phyloP scores from a whole-genome alignment of 30 jellyfish, hydroid and myxozoan species.

The Aurelia sp. region DNA sequence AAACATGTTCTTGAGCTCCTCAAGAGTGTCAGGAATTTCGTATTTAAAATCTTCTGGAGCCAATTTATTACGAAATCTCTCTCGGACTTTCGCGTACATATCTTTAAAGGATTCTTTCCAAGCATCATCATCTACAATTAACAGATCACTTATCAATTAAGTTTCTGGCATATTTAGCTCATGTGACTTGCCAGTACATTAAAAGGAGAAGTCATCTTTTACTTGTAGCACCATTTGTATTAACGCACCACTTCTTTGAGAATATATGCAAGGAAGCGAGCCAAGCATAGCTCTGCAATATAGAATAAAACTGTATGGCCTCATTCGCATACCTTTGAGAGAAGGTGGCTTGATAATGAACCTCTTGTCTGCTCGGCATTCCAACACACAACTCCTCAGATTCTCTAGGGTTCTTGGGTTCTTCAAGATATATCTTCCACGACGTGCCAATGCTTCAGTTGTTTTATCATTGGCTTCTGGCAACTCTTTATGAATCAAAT shows the following conservation, averaged over 20 bases:
- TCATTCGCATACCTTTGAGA: conserved; percentile 6
- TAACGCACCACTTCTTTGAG: too few relatives aligned
- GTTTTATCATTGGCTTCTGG: conserved; percentile 88
- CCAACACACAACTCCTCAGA: conserved; percentile 57
- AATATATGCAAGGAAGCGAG: too few relatives aligned
- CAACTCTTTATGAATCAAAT: conserved; percentile 61
- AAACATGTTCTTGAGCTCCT: conserved; percentile 15
- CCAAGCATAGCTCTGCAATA: too few relatives aligned
- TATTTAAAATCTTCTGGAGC: conserved; percentile 9
- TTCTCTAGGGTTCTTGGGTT: conserved; percentile 33
- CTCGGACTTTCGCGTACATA: conserved; percentile 12
- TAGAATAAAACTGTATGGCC: too few relatives aligned
- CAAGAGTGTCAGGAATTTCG: conserved; percentile 53
- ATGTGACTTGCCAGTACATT: too few relatives aligned
- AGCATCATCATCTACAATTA: conserved; percentile 18
- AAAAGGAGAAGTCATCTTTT: too few relatives aligned
- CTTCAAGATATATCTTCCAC: conserved; percentile 72
- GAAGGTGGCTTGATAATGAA: not conserved
- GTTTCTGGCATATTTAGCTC: too few relatives aligned
- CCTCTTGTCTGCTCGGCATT: conserved; percentile 46
- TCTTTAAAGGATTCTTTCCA: conserved; percentile 49
- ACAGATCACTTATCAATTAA: not conserved
- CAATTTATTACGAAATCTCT: conserved; percentile 27
- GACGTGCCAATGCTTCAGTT: conserved; percentile 74
- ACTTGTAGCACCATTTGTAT: too few relatives aligned